Evolutionary conservation across 1,140 invertebrate genomes (phyloP), one percentile per base, ranked within the genome.

Genomic region (Armadillidium nasatum): DNA sequence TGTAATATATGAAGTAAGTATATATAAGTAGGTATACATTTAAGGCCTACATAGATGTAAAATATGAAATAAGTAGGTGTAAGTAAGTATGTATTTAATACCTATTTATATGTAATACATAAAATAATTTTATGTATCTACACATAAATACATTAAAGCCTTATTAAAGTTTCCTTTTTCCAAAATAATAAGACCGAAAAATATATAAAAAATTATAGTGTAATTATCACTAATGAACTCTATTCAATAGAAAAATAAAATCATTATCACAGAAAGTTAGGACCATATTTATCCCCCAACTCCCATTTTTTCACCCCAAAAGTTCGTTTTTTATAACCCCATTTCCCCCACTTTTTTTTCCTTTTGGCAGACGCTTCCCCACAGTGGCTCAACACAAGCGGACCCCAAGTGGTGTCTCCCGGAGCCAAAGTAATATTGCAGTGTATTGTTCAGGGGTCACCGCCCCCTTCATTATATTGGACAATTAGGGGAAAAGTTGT

Each of bases 131-230:
- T n/a, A n/a, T n/a, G n/a, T n/a, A n/a, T n/a, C n/a, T n/a, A n/a
- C n/a, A n/a, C n/a, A n/a, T n/a, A n/a, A n/a, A n/a, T n/a, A n/a
- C n/a, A n/a, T n/a, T n/a, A n/a, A n/a, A n/a, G n/a, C n/a, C n/a
- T n/a, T n/a, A n/a, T n/a, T n/a, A n/a, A n/a, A n/a, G n/a, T n/a
- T n/a, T n/a, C n/a, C n/a, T 10, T 21, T 69, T 69, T 21, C 67
- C 15, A 50, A 50, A 50, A 50, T 50, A 10, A 15, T 10, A 50
- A 50, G 46, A 23, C 9, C 21, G 15, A n/a, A 19, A 10, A 69
- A 69, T 10, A 21, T 23, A 10, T 69, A 69, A n/a, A n/a, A 85
- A 87, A 86, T 21, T 9, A 19, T 69, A 19, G 21, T 10, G 10
- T 9, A 69, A 19, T 7, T 23, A 10, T 69, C 9, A 19, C 10